Conservation (phyloP, 2,888 invertebrate genomes). For the Cheilosia pagana region DNA sequence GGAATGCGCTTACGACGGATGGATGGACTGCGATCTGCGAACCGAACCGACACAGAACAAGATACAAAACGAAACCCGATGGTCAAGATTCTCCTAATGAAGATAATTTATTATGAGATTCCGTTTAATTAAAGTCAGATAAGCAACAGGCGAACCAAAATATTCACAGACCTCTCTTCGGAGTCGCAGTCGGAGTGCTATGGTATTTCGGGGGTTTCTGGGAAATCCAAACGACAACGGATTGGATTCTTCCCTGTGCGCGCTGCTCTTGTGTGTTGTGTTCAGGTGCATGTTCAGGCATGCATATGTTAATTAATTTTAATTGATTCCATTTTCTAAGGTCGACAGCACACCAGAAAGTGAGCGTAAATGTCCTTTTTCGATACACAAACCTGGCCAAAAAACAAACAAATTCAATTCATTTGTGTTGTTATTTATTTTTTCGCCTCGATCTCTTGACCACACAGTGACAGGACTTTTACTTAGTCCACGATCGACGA, state of each 20-base stretch:
- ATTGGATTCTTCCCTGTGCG: conserved; percentile 26
- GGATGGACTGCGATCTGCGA: conserved; percentile 19
- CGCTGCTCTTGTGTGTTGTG: conserved; percentile 37
- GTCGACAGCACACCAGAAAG: conserved; percentile 37
- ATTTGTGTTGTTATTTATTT: neutral
- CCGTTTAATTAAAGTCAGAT: conserved; percentile 84
- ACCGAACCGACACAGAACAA: conserved; percentile 48
- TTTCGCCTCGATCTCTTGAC: neutral
- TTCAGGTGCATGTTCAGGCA: conserved; percentile 73
- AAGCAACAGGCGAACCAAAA: conserved; percentile 76
- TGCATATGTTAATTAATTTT: conserved; percentile 78
- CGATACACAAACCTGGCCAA: conserved; percentile 26
- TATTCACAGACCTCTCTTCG: conserved; percentile 52
- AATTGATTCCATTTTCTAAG: conserved; percentile 76
- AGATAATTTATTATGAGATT: conserved; percentile 84
- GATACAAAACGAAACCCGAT: conserved; percentile 75
- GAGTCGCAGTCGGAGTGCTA: conserved; percentile 49
- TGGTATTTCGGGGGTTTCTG: conserved; percentile 73
- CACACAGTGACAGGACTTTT: conserved; percentile 23
- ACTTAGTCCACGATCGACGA: conserved; percentile 17
- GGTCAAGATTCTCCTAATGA: conserved; percentile 81
- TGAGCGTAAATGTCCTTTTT: conserved; percentile 45
- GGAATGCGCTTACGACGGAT: conserved; percentile 51
- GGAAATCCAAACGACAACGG: conserved; percentile 57
- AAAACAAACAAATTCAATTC: conserved; percentile 41